A percentile compares a stretch with the other conserved stretches of the same genome.
These are phyloP conservation scores for Gorsachius magnificus DNA, from an alignment of 2,797 vertebrate species.

Conservation along the genomic window DNA sequence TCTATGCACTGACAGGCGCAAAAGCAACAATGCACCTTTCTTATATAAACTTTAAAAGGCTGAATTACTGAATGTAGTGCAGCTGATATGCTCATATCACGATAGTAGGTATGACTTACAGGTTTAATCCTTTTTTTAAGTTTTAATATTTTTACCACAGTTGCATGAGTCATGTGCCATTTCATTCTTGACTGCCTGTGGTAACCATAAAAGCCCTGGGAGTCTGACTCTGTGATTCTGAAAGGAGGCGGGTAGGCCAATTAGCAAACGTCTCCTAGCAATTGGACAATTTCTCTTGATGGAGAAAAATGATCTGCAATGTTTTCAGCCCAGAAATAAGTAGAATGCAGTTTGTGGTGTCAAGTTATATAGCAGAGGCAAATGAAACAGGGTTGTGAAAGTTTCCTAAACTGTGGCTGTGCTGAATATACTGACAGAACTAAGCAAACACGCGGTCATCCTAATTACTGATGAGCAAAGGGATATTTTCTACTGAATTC, in stretches of 20 bases:
- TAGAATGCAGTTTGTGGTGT: not conserved
- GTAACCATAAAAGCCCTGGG: not conserved
- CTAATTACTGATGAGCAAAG: slow-evolving; percentile 59
- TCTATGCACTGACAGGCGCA: not conserved
- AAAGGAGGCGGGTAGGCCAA: rapidly evolving
- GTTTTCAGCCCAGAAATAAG: slow-evolving; percentile 13
- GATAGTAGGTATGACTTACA: not conserved
- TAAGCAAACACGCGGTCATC: slow-evolving; percentile 37
- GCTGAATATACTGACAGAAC: not conserved
- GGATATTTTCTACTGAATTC: slow-evolving; percentile 49
- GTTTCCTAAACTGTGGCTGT: not conserved
- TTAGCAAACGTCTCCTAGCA: not conserved
- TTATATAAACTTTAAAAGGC: not conserved
- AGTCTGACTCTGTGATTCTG: not conserved
- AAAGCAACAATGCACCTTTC: not conserved
- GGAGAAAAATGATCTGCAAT: not conserved
- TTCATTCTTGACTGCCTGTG: not conserved
- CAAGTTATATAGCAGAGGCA: not conserved
- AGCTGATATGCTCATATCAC: not conserved
- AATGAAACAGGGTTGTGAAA: not conserved
- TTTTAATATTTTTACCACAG: not conserved
- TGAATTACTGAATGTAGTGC: not conserved
- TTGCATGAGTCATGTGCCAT: not conserved
- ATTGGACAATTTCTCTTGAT: not conserved
- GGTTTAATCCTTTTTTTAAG: not conserved